Conservation (phyloP, 2,797 vertebrate species). For the Oophaga sylvatica region DNA sequence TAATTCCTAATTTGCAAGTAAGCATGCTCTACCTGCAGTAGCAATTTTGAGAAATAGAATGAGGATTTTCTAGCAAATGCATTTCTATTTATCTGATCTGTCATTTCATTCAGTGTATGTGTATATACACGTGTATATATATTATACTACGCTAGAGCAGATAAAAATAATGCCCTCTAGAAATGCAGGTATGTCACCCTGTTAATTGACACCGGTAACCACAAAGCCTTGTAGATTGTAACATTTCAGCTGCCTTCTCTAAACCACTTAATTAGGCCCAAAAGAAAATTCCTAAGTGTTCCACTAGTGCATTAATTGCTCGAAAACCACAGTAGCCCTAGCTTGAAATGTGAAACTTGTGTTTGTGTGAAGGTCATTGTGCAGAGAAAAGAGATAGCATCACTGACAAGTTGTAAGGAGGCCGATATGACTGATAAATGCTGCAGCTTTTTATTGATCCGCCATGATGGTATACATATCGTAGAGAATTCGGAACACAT, state of each 20-base stretch:
- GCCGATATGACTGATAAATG: background rate
- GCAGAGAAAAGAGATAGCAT: constrained; percentile 51
- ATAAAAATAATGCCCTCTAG: constrained; percentile 26
- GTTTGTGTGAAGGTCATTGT: constrained; percentile 64
- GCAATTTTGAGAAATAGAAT: background rate
- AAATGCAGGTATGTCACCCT: constrained; percentile 54
- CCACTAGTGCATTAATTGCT: constrained; percentile 62
- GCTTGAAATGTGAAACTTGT: constrained; percentile 60
- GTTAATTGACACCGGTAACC: constrained; percentile 63
- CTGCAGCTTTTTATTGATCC: background rate
- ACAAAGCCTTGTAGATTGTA: constrained; percentile 52
- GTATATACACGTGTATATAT: constrained; percentile 36
- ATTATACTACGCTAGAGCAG: background rate
- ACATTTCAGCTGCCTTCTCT: constrained; percentile 63
- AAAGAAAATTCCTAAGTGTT: constrained; percentile 62
- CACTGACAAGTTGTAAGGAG: constrained; percentile 17
- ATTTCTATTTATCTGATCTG: background rate
- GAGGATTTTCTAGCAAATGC: background rate
- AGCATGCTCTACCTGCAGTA: too few relatives aligned
- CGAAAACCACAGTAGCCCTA: constrained; percentile 61
- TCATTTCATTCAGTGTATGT: background rate
- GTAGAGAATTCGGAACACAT: background rate
- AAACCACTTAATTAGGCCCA: constrained; percentile 67
- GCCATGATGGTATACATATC: background rate
- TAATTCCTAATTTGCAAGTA: too few relatives aligned